Base-by-base conservation (phyloP, 2,113 vertebrate species). In the Ceyx margarethae region DNA sequence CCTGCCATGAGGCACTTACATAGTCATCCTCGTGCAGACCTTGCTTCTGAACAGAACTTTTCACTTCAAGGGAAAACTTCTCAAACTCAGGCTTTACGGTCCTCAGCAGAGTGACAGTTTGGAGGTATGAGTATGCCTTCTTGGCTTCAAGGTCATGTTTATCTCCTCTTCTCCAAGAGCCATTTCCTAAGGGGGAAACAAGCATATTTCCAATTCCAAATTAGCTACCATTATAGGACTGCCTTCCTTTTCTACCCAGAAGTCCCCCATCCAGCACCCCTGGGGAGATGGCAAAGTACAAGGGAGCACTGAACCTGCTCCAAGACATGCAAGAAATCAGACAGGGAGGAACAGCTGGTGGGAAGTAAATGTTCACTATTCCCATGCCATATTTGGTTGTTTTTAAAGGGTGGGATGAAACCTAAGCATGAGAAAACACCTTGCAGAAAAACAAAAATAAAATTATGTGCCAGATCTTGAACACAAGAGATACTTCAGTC, bases 151-250 rank as follows among this genome's bases (percentile, higher is more conserved):
- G 95, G 94, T 99, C 99, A 23, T 98, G 95, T 93, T 98, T 98
- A 96, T 99, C 99, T 89, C 98, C 98, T 98, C 99, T 98, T 97
- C 95, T 98, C 99, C 99, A 99, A 1, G 98, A 99, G 28, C 99
- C 99, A 90, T 99, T 98, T 74, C 99, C 99, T 99, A 96, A 54
- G 72, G 64, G 76, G 87, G 89, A 97, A 97, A 95, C 53, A 83
- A 96, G 96, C 94, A 86, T 77, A 97, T 96, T 97, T 96, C 90
- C 84, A 95, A 94, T 91, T 95, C 88, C 90, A 83, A 90, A 92
- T 88, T 66, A 78, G 79, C 68, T 83, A 89, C 51, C 87, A 93
- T 80, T 93, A 92, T 80, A 81, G 71, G 51, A 57, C 21, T 84
- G n/a, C 93, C 94, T 91, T 97, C 69, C 87, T 81, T 89, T 72